These are phyloP conservation scores for Monochamus saltuarius DNA, from an alignment of 1,140 invertebrate species.

Conservation along the genomic window DNA sequence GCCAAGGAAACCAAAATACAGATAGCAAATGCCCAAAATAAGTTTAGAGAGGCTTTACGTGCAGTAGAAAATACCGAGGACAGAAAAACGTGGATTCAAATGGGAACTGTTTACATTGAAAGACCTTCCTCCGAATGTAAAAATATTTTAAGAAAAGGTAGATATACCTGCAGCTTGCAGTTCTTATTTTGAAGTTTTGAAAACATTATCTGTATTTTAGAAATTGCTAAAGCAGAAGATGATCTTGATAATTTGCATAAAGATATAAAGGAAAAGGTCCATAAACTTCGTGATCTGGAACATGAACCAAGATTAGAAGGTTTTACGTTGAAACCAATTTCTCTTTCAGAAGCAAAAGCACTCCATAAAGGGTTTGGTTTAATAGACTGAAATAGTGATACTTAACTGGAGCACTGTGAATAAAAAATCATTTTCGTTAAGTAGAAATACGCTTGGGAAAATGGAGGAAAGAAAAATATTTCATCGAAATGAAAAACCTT, in stretches of 20 bases:
- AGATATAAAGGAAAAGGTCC: conserved; percentile 38
- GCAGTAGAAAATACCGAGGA: conserved; percentile 37
- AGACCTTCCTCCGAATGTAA: conserved; percentile 39
- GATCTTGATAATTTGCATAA: conserved; percentile 33
- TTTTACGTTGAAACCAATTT: conserved; percentile 43
- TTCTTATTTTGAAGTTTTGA: too few relatives aligned
- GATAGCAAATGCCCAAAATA: conserved; percentile 44
- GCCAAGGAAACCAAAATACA: conserved; percentile 44
- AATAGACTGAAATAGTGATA: background rate
- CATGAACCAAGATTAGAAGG: conserved; percentile 45
- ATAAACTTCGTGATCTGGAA: conserved; percentile 44
- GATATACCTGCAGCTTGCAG: background rate
- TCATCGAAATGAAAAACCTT: too few relatives aligned
- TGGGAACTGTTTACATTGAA: conserved; percentile 40
- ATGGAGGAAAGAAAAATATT: too few relatives aligned
- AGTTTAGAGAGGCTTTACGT: conserved; percentile 43
- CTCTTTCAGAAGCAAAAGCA: conserved; percentile 41
- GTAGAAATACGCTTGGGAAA: too few relatives aligned
- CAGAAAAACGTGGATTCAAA: conserved; percentile 39
- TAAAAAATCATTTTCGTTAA: too few relatives aligned
- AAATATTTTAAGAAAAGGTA: conserved; percentile 37
- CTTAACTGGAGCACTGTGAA: too few relatives aligned
- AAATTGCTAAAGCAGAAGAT: conserved; percentile 36
- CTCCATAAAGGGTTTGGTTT: conserved; percentile 41
- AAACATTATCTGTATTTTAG: conserved; percentile 21